Percentiles rank a stretch among this genome's conserved stretches.
These are phyloP conservation scores for Micrasema minimum DNA, from an alignment of 1,140 invertebrate genomes.

Conservation along the genomic window DNA sequence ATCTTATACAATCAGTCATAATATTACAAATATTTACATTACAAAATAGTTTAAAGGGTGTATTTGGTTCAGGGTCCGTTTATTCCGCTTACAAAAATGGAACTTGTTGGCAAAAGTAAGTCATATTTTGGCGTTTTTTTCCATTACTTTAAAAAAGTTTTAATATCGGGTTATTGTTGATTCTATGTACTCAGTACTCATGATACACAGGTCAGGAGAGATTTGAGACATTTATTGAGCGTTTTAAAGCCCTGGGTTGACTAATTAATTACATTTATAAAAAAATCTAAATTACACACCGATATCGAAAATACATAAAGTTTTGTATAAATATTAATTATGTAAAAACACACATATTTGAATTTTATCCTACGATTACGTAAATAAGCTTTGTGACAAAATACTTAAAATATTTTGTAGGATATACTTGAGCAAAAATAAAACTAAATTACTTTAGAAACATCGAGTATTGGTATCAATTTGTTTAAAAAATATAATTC, in stretches of 20 bases:
- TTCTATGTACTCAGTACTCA: too few species aligned
- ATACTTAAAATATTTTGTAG: conserved; percentile 20
- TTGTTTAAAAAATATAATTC: conserved; percentile 1
- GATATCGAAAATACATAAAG: conserved; percentile 52
- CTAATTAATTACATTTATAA: conserved; percentile 43
- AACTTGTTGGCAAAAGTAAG: too few species aligned
- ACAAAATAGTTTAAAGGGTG: conserved; percentile 43
- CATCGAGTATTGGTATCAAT: background rate
- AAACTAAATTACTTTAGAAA: background rate
- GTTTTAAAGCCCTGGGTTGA: conserved; percentile 4
- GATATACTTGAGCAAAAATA: conserved; percentile 24
- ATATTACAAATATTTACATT: conserved; percentile 48
- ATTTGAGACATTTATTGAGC: conserved; percentile 11
- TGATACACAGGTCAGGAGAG: background rate
- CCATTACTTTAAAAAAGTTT: too few species aligned
- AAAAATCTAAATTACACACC: conserved; percentile 51
- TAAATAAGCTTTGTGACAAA: conserved; percentile 25
- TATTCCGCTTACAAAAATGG: background rate
- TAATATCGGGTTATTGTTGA: too few species aligned
- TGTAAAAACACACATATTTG: conserved; percentile 53
- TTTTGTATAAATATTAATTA: conserved; percentile 48
- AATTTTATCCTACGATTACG: conserved; percentile 40
- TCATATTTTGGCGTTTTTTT: too few species aligned
- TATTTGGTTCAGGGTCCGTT: conserved; percentile 36
- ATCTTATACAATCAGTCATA: conserved; percentile 52